Base-by-base conservation (phyloP, 2,888 invertebrate genomes). In the Rapana venosa region DNA sequence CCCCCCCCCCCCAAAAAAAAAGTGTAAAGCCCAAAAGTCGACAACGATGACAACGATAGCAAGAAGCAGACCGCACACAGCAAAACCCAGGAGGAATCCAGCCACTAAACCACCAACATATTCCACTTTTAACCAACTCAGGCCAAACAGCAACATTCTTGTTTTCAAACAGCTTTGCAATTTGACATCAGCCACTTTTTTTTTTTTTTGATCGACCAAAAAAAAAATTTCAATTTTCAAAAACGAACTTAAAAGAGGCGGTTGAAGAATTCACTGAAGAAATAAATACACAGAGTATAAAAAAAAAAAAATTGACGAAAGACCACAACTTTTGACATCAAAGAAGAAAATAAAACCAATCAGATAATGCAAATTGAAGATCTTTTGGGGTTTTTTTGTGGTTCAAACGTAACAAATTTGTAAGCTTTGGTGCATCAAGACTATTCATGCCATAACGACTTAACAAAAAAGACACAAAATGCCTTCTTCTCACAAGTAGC, bases 41-140 rank as follows among this genome's bases (percentile, higher is more conserved):
- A 47, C 47, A 22, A 36, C 36, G 47, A 85, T 85, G 85, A 85
- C 85, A 85, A 85, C 85, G 85, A 85, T 85, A 85, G 85, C 85
- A 85, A 32, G 17, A 85, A 85, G 32, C 47, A 26, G 36, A n/a
- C 35, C 26, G 35, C 2, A 20, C 81, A 36, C 32, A 81, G 81
- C 81, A 35, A 81, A 17, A 32, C 35, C 81, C 35, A 81, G 26
- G 13, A 32, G 22, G 6, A 32, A 81, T 6, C 1, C 15, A 22
- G 30, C 66, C 17, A 66, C 20, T 17, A 66, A 66, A 6, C 13
- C 66, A 26, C 26, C 4, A 66, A 66, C 4, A 22, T 22, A 13
- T 5, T 47, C 8, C 47, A 2, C 2, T 8, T 47, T 47, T 8
- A 47, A 47, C 47, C 2, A 47, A 47, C 47, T 47, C 47, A 47